phyloP scores from a whole-genome alignment of 2,113 vertebrate species.

The Dasyprocta punctata region DNA sequence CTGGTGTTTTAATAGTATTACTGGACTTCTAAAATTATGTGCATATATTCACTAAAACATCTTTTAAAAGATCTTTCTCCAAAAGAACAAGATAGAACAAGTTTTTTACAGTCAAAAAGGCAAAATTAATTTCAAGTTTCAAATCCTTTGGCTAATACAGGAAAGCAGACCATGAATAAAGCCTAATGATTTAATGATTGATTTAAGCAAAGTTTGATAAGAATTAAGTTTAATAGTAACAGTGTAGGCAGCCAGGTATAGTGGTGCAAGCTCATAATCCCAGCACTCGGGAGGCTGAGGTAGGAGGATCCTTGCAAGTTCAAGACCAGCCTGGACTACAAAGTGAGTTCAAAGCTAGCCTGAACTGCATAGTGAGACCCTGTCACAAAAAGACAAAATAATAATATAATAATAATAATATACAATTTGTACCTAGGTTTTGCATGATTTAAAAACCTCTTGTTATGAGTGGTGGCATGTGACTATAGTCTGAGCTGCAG shows the following conservation, averaged over 20 bases:
- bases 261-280: too few relatives aligned
- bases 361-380: too few relatives aligned
- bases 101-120: slow-evolving; percentile 31
- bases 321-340: too few relatives aligned
- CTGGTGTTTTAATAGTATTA: slow-evolving; percentile 25
- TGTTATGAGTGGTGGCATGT: not conserved
- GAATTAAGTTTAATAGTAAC: slow-evolving; percentile 24
- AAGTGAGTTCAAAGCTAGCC: too few relatives aligned
- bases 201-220: not conserved
- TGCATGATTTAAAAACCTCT: slow-evolving; percentile 33
- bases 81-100: slow-evolving; percentile 13
- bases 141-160: not conserved
- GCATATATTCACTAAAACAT: slow-evolving; percentile 18
- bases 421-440: slow-evolving; percentile 19
- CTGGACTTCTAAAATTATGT: slow-evolving; percentile 2
- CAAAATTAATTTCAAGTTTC: slow-evolving; percentile 22
- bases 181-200: not conserved
- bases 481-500: not conserved
- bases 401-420: not conserved
- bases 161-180: not conserved
- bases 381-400: too few relatives aligned
- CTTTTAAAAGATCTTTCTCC: slow-evolving; percentile 26
- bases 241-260: not conserved
- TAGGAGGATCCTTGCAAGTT: too few relatives aligned
- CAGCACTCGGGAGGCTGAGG: too few relatives aligned